phyloP scores from a whole-genome alignment of 2,797 vertebrate species.

The Acomys russatus region DNA sequence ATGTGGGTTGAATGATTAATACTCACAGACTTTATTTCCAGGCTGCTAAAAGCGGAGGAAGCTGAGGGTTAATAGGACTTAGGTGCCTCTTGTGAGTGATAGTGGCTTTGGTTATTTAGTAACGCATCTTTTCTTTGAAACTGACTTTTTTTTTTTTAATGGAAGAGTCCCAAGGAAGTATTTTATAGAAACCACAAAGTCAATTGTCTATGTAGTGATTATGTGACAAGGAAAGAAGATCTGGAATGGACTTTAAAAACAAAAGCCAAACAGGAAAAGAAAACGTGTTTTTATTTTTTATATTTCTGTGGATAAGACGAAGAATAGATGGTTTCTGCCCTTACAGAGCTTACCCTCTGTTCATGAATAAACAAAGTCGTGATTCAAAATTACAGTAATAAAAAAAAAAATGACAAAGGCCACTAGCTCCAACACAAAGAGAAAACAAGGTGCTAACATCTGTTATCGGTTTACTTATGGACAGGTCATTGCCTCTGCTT shows the following conservation, averaged over 20 bases:
- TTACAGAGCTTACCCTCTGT: neutral
- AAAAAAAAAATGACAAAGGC: neutral
- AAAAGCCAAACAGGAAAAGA: neutral
- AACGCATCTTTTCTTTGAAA: neutral
- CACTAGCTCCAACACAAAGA: neutral
- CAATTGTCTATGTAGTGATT: slow-evolving; percentile 3
- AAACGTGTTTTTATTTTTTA: neutral
- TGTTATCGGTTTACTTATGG: neutral
- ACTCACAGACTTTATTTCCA: neutral
- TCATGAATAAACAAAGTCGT: neutral
- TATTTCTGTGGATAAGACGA: neutral
- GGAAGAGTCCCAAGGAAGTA: neutral
- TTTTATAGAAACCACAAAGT: slow-evolving; percentile 5
- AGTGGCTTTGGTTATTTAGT: neutral
- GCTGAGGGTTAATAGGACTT: neutral
- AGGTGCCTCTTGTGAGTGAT: neutral
- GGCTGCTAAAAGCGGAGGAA: neutral
- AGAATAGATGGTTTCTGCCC: neutral
- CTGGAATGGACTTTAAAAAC: neutral
- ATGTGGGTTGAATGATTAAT: neutral
- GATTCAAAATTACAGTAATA: neutral
- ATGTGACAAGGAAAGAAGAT: neutral
- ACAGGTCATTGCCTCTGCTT: neutral
- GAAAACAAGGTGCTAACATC: neutral
- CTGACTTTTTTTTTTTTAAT: neutral